A percentile compares a stretch with the other conserved stretches of the same genome.
Conservation (phyloP, 1,140 invertebrate species). For the Hylaeus anthracinus region DNA sequence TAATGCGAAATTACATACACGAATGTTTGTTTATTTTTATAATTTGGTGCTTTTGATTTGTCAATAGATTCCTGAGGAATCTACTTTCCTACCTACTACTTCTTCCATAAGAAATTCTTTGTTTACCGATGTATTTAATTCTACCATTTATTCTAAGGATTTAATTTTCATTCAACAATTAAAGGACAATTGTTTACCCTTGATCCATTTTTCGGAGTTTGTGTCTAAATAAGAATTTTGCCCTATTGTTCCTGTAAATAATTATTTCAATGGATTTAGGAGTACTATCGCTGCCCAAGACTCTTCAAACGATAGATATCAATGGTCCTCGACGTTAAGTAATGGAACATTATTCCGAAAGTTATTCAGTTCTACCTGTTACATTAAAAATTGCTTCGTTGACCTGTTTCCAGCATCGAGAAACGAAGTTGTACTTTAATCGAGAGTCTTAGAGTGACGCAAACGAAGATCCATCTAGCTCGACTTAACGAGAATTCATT, state of each 20-base stretch:
- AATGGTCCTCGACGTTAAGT: slow-evolving; percentile 23
- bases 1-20: neutral
- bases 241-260: no score
- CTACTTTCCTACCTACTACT: no score
- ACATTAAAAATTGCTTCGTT: neutral
- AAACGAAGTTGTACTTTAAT: slow-evolving; percentile 54
- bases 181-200: no score
- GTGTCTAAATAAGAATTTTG: no score
- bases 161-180: no score
- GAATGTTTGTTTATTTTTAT: neutral
- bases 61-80: no score
- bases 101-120: no score
- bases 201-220: no score
- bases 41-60: neutral
- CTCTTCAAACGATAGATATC: neutral
- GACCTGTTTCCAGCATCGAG: slow-evolving; percentile 29
- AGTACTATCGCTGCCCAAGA: no score
- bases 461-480: slow-evolving; percentile 65
- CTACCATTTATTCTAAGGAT: no score
- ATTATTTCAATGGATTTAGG: no score
- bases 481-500: slow-evolving; percentile 76
- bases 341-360: slow-evolving; percentile 38
- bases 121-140: no score
- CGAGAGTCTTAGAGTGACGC: slow-evolving; percentile 54
- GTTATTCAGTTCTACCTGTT: slow-evolving; percentile 20